A percentile compares a stretch with the other conserved stretches of the same genome.
Conservation (phyloP, 2,888 invertebrate species). For the Caenorhabditis plicata region DNA sequence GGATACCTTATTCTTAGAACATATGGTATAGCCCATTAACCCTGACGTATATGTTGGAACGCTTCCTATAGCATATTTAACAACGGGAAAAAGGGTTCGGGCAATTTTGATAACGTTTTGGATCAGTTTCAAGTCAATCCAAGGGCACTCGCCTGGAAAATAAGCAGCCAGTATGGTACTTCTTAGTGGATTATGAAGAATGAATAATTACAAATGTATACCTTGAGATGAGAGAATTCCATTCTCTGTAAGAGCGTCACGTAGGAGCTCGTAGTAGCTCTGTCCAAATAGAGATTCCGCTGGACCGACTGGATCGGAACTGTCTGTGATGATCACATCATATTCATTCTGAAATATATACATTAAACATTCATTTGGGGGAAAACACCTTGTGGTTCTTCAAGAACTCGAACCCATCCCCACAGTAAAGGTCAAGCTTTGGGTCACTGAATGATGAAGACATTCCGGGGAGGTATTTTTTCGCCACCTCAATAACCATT, state of each 20-base stretch:
- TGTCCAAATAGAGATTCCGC: slow-evolving; percentile 77
- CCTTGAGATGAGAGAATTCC: slow-evolving; percentile 92
- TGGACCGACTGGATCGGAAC: slow-evolving; percentile 92
- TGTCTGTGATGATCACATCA: slow-evolving; percentile 97
- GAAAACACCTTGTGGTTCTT: slow-evolving; percentile 74
- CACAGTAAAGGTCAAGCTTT: slow-evolving; percentile 81
- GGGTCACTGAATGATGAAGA: slow-evolving; percentile 81
- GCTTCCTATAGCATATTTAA: slow-evolving; percentile 79
- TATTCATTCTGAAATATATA: slow-evolving; percentile 75
- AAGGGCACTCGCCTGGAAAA: slow-evolving; percentile 74
- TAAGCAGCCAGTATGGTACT: background rate
- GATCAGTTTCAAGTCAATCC: slow-evolving; percentile 78
- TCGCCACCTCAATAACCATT: slow-evolving; percentile 85
- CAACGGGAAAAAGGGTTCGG: slow-evolving; percentile 77
- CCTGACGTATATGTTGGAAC: slow-evolving; percentile 95
- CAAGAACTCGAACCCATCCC: slow-evolving; percentile 94
- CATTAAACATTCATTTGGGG: too few relatives aligned
- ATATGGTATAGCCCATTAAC: slow-evolving; percentile 90
- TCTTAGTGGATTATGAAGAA: background rate
- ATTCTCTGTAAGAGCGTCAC: slow-evolving; percentile 78
- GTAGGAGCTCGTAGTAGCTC: slow-evolving; percentile 82
- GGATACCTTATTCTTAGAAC: slow-evolving; percentile 73
- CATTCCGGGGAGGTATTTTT: slow-evolving; percentile 86
- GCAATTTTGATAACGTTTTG: slow-evolving; percentile 70
- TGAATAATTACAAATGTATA: slow-evolving; percentile 30